Conservation (phyloP, 1,140 invertebrate species). For the Camponotus pennsylvanicus region DNA sequence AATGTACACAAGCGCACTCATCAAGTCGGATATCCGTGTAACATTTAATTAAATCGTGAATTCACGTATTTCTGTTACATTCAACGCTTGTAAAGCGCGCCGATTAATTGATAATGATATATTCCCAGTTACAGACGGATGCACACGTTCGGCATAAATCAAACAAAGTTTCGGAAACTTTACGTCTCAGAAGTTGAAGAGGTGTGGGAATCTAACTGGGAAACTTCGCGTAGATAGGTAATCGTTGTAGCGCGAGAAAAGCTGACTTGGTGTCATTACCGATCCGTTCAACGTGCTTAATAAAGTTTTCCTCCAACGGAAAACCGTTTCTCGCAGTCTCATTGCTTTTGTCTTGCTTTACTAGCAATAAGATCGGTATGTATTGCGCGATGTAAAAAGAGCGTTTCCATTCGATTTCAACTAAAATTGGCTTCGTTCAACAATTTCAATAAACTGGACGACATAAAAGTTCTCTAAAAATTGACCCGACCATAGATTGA, state of each 20-base stretch:
- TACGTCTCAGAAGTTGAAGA: not conserved
- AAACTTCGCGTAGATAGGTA: conserved; percentile 14
- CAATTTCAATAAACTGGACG: conserved; percentile 52
- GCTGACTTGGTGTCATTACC: conserved; percentile 30
- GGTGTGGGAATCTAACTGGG: not conserved
- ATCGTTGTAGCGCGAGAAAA: conserved; percentile 32
- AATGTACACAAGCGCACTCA: conserved; percentile 8
- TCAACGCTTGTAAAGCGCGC: not conserved
- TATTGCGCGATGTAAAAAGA: not conserved
- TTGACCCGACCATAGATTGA: conserved; percentile 27
- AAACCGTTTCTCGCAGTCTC: conserved; percentile 11
- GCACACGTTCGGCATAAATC: conserved; percentile 29
- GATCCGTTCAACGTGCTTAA: conserved; percentile 21
- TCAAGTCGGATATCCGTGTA: conserved; percentile 24
- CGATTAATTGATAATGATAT: conserved; percentile 55
- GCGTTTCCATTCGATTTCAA: conserved; percentile 30
- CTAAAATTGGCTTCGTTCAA: conserved; percentile 27
- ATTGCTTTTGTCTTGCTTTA: not conserved
- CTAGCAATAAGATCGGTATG: not conserved
- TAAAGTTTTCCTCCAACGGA: conserved; percentile 3
- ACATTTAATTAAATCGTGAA: conserved; percentile 44
- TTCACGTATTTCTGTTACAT: conserved; percentile 2
- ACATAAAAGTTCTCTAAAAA: conserved; percentile 50
- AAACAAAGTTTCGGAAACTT: conserved; percentile 37
- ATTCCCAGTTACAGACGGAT: conserved; percentile 9